These are phyloP conservation scores for Anoncus sp. DNA, from an alignment of 2,888 invertebrate species.

Conservation along the genomic window DNA sequence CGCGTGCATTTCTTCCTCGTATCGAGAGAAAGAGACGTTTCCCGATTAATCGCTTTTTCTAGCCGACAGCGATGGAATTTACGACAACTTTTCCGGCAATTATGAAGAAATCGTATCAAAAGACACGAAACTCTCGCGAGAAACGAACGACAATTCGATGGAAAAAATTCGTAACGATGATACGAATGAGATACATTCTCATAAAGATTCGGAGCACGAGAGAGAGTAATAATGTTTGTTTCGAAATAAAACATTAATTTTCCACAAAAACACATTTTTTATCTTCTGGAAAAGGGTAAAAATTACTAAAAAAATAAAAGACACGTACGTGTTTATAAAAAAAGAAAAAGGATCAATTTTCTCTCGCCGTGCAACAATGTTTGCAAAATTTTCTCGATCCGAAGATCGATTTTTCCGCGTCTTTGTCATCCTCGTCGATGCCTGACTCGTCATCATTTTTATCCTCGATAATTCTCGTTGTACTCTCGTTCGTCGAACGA, in stretches of 20 bases:
- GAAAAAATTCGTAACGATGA: conserved; percentile 4
- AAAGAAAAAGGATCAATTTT: conserved; percentile 25
- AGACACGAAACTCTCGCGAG: conserved; percentile 35
- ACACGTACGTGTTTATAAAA: background rate
- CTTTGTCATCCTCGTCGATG: conserved; percentile 3
- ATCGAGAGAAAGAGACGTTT: conserved; percentile 29
- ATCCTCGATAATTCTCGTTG: conserved; percentile 43
- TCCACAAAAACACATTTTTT: background rate
- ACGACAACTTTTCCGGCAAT: conserved; percentile 25
- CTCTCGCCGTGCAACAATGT: conserved; percentile 62
- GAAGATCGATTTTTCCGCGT: conserved; percentile 22
- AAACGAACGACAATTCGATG: conserved; percentile 26
- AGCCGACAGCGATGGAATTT: conserved; percentile 54
- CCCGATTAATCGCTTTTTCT: conserved; percentile 62
- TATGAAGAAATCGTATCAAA: conserved; percentile 35
- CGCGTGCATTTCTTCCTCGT: conserved; percentile 7
- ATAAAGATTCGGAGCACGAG: conserved; percentile 16
- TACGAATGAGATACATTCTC: conserved; percentile 2
- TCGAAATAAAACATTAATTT: background rate
- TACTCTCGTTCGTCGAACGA: conserved; percentile 2
- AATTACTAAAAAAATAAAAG: background rate
- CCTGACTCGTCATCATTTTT: conserved; percentile 30
- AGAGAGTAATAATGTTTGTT: conserved; percentile 5
- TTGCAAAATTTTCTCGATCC: conserved; percentile 18
- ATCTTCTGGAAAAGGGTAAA: conserved; percentile 11